A percentile compares a stretch with the other conserved stretches of the same genome.
These are phyloP conservation scores for Grammomys dolichurus DNA, from an alignment of 2,113 vertebrate genomes.

Conservation along the genomic window DNA sequence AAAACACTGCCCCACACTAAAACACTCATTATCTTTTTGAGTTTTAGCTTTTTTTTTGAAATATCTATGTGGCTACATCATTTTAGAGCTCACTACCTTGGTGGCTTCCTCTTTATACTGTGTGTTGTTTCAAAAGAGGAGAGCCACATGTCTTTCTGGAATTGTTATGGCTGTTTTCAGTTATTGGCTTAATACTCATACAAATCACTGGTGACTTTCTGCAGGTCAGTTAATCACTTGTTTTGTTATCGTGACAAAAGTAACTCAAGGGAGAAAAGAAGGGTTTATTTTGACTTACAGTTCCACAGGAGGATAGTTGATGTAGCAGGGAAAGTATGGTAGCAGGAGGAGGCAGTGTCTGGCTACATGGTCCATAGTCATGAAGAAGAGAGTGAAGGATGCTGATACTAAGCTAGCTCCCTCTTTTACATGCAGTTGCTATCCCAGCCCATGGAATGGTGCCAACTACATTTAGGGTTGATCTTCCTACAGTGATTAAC, in stretches of 20 bases:
- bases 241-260: background rate
- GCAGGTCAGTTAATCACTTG: background rate
- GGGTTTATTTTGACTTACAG: background rate
- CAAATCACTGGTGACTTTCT: background rate
- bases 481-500: background rate
- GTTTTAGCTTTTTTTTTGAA: background rate
- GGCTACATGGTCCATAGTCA: background rate
- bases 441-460: background rate
- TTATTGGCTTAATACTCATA: background rate
- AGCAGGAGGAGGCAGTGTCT: too few species aligned
- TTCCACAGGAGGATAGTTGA: background rate
- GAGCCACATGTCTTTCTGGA: background rate
- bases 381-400: background rate
- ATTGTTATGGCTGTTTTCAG: background rate
- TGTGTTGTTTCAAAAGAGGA: background rate
- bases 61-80: background rate
- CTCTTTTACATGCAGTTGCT: background rate
- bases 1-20: background rate
- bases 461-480: background rate
- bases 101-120: background rate
- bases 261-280: background rate
- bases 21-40: background rate
- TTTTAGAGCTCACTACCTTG: background rate
- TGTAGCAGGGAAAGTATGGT: background rate
- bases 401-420: background rate